Conservation (phyloP, 2,888 invertebrate genomes). For the Acrocyrtus sp. region DNA sequence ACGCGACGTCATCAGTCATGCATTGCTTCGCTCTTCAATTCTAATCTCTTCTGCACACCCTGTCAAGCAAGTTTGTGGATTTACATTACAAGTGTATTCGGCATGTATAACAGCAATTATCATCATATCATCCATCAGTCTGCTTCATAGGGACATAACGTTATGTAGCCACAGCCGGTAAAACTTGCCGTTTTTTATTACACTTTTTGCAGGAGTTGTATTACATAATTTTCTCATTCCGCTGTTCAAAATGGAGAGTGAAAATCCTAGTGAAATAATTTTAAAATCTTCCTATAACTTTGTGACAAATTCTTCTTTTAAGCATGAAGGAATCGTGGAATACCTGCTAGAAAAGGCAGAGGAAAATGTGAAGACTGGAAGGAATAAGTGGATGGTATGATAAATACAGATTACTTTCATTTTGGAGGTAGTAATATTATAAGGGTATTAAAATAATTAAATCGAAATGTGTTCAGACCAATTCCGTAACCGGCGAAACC, state of each 20-base stretch:
- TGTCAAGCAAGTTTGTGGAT: no score
- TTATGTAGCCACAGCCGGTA: no score
- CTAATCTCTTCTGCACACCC: no score
- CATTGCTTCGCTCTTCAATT: no score
- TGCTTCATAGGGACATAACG: no score
- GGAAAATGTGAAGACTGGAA: slow-evolving; percentile 46
- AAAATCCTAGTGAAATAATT: slow-evolving; percentile 28
- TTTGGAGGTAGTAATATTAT: slow-evolving; percentile 60
- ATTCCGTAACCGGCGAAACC: slow-evolving; percentile 56
- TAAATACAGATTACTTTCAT: slow-evolving; percentile 42
- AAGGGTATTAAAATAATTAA: no score
- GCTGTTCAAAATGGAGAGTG: not conserved
- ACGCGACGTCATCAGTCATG: no score
- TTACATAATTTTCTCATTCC: not conserved
- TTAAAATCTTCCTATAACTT: slow-evolving; percentile 31
- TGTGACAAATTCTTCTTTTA: slow-evolving; percentile 32
- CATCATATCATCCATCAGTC: no score
- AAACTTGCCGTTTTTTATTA: not conserved
- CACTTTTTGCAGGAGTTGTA: not conserved
- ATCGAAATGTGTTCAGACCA: no score
- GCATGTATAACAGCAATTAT: no score
- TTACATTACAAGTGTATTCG: no score
- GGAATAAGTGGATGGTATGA: slow-evolving; percentile 59
- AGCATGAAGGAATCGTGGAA: slow-evolving; percentile 48
- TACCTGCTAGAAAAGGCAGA: slow-evolving; percentile 51